phyloP scores from a whole-genome alignment of 2,888 invertebrate genomes.

The Microctonus hyperodae region DNA sequence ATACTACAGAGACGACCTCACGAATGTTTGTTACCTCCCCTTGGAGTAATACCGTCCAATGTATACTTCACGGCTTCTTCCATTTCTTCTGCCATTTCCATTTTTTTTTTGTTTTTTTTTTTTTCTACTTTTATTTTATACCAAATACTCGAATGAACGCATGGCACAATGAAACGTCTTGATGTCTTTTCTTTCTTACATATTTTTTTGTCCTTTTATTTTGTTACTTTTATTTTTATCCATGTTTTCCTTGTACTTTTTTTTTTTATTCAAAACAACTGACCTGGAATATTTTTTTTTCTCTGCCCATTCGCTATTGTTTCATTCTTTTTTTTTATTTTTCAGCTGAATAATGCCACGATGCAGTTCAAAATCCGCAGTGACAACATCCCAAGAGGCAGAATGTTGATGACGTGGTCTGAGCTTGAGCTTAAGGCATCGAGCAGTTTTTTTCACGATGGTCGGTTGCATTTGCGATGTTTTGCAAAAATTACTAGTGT shows the following conservation, averaged over 20 bases:
- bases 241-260: no score
- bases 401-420: slow-evolving; percentile 47
- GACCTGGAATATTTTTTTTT: slow-evolving; percentile 17
- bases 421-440: slow-evolving; percentile 51
- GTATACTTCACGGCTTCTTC: slow-evolving; percentile 16
- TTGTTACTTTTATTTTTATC: neutral
- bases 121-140: neutral
- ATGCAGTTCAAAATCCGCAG: slow-evolving; percentile 44
- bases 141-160: slow-evolving; percentile 18
- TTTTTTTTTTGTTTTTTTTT: slow-evolving; percentile 4
- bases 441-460: slow-evolving; percentile 52
- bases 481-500: slow-evolving; percentile 53
- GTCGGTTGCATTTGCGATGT: slow-evolving; percentile 52
- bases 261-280: slow-evolving; percentile 10
- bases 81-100: slow-evolving; percentile 11
- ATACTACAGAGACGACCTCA: slow-evolving; percentile 14
- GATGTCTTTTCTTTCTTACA: slow-evolving; percentile 10
- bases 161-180: slow-evolving; percentile 15
- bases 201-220: neutral
- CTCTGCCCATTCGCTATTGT: neutral
- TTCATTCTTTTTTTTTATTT: slow-evolving; percentile 29
- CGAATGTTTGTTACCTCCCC: slow-evolving; percentile 13
- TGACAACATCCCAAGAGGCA: slow-evolving; percentile 38
- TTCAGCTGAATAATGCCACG: slow-evolving; percentile 50
- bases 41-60: slow-evolving; percentile 14